A percentile compares a stretch with the other conserved stretches of the same genome.
These are phyloP conservation scores for Tiliacea citrago DNA, from an alignment of 2,888 invertebrate genomes.

Conservation along the genomic window DNA sequence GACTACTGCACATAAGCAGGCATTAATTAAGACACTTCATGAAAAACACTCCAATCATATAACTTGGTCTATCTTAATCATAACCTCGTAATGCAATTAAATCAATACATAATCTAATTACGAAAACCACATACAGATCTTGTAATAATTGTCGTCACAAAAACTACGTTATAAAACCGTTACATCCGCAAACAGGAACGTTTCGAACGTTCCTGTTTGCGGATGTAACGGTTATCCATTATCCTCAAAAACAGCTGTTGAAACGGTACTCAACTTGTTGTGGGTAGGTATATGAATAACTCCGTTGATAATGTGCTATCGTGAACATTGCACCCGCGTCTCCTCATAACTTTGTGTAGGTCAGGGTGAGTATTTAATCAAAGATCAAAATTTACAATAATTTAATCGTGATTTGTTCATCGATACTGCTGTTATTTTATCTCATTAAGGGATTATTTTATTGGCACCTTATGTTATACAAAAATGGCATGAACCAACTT, in stretches of 20 bases:
- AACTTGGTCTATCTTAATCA: neutral
- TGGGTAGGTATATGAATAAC: neutral
- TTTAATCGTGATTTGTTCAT: neutral
- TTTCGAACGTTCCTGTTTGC: too few species aligned
- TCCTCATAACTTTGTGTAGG: neutral
- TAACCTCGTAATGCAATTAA: neutral
- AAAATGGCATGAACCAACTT: too few species aligned
- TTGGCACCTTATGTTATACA: too few species aligned
- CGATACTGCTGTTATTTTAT: neutral
- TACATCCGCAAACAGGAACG: neutral
- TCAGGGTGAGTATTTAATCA: slow-evolving; percentile 2
- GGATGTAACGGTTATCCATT: too few species aligned
- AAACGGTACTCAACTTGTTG: neutral
- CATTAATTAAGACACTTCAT: neutral
- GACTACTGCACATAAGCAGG: too few species aligned
- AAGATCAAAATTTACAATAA: neutral
- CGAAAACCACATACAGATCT: neutral
- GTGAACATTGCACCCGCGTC: neutral
- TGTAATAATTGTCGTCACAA: neutral
- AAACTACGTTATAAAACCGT: neutral
- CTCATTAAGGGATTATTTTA: neutral
- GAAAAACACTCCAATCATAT: neutral
- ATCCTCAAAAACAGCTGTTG: slow-evolving; percentile 13
- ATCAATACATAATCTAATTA: neutral
- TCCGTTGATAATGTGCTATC: slow-evolving; percentile 9